Evolutionary conservation across 2,113 vertebrate genomes (phyloP), one percentile per base, ranked within the genome.

Genomic region (Stictonetta naevosa): DNA sequence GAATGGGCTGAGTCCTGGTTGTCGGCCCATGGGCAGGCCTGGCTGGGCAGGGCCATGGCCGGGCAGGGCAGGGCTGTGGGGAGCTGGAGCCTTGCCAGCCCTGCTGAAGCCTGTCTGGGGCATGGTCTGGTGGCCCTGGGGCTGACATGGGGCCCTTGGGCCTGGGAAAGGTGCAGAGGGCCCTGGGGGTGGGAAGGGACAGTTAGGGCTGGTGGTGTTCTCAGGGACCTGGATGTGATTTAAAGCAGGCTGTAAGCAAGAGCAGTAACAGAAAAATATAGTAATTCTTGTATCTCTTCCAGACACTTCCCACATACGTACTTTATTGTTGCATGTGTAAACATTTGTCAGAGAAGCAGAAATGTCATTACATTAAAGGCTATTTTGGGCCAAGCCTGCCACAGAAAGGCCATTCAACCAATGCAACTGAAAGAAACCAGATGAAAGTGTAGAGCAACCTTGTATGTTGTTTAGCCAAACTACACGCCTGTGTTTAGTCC

Each of bases 71-170:
- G 10, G 28, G n/a, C 22, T 63, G 31, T 38, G 34, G 9, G 48
- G 31, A 52, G 40, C 22, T 85, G 81, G 31, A 60, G 26, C 22
- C 21, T 48, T 10, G 46, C 6, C 0, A 1, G 11, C 18, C 25
- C 20, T n/a, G 16, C 33, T 36, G 44, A 0, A 0, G 10, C 10
- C 2, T n/a, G 0, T 0, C n/a, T 48, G 38, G 6, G 25, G 3
- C 25, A 46, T 36, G 44, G 33, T 9, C 25, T 56, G 28, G 12
- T 1, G 12, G 25, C 6, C 4, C 38, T 6, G 28, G 11, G 13
- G 4, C 13, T 38, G 71, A 44, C 6, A 12, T 13, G 14, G 23
- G 7, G 13, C 48, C 40, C 63, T 72, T 42, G 22, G 34, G 14
- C 0, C 3, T 55, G 17, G 46, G 16, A 21, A 58, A 33, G 11